Base-by-base conservation (phyloP, 2,888 invertebrate species). In the Drosophila neutralis region DNA sequence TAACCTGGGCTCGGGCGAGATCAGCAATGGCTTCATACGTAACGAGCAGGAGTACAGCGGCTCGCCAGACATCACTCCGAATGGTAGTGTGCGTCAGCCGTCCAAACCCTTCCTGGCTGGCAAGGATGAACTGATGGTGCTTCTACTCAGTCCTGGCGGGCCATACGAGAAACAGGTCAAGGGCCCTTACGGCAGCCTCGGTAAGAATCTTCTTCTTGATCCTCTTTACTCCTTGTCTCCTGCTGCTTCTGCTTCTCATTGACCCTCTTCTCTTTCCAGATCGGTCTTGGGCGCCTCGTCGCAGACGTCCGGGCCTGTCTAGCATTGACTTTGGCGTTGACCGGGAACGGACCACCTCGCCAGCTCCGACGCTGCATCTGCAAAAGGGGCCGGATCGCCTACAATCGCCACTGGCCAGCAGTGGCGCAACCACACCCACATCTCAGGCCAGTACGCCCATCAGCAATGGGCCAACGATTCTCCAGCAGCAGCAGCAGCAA, bases 121-220 rank as follows among this genome's bases (percentile, higher is more conserved):
- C 21, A 97, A 96, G 87, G 97, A 97, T 89, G 98, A 98, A 83
- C 93, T 98, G n/a, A 96, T 98, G 95, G 97, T 97, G 91, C 97
- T 97, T 91, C 29, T 98, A 61, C 93, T 97, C 64, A 95, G 96
- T 54, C 95, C 97, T 7, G 96, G 96, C 58, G 97, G 96, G 0
- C 96, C 96, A 66, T 96, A 96, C 72, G 86, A 87, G 67, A 70
- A 13, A 57, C 60, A 35, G 85, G 73, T 1, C 96, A 96, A 96
- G 90, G 76, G 91, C 4, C 91, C 91, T 31, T 97, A 97, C 95
- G 97, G 97, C 51, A 97, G 97, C 92, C 94, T 97, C 78, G 97
- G 97, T 97, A 94, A 66, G 78, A 52, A 15, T 24, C 1, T 5
- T 8, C 11, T 5, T 0, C 2, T 31, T 5, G 24, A 45, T 15